Evolutionary conservation across 53 echinoderm and acorn worm genomes (phyloP).

Genomic region (Zoroaster sp.): DNA sequence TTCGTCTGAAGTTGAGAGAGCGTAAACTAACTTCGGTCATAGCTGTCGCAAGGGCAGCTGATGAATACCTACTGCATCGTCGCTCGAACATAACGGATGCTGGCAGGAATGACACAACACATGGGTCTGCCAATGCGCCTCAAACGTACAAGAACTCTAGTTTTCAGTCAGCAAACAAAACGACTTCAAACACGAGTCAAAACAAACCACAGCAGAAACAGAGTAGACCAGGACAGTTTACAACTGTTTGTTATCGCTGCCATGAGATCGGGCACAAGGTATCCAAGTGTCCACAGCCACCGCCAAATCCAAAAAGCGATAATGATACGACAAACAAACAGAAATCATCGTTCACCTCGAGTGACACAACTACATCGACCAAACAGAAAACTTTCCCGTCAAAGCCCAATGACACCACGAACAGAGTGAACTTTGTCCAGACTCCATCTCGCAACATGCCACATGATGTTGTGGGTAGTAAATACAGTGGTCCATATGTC

Average conservation of each 20-base stretch:
- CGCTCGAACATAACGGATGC: background rate
- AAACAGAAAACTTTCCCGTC: background rate
- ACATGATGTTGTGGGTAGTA: background rate
- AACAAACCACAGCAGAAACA: background rate
- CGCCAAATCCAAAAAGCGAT: background rate
- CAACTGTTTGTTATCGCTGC: conserved; percentile 30
- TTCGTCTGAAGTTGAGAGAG: conserved; percentile 53
- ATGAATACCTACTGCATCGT: conserved; percentile 55
- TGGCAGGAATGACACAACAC: background rate
- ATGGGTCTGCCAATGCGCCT: background rate
- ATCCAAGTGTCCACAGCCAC: conserved; percentile 2
- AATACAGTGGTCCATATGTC: background rate
- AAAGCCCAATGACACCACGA: background rate
- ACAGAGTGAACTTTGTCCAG: background rate
- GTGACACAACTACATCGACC: background rate
- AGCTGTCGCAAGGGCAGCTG: conserved; percentile 47
- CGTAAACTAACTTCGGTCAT: conserved; percentile 14
- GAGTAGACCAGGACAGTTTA: conserved; percentile 4
- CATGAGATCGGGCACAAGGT: conserved; percentile 20
- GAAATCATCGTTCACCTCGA: background rate
- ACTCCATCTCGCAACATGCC: background rate
- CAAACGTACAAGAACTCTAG: background rate
- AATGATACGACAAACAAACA: background rate
- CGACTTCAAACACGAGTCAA: background rate
- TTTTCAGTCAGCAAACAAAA: background rate